These are phyloP conservation scores for Leptopterna dolabrata DNA, from an alignment of 2,888 invertebrate species.

Conservation along the genomic window DNA sequence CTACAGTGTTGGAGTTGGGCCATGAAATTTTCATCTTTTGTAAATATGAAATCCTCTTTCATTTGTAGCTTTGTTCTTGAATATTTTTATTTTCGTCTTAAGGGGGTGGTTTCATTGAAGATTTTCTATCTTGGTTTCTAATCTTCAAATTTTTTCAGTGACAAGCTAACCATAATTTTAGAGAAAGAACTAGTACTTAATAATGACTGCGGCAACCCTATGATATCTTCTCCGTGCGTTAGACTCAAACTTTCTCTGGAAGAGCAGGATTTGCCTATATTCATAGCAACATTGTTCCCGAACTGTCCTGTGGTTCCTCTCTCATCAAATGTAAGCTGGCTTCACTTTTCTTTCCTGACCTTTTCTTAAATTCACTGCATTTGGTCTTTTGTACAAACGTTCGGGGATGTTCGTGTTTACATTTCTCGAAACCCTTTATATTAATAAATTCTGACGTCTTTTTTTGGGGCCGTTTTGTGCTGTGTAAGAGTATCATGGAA, in stretches of 20 bases:
- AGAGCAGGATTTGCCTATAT: not conserved
- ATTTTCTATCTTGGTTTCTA: not conserved
- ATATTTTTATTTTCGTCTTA: not conserved
- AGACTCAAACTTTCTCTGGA: not conserved
- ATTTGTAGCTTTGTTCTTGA: not conserved
- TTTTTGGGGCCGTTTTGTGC: too few species aligned
- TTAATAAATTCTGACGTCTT: not conserved
- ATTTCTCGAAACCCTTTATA: not conserved
- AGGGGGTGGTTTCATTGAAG: not conserved
- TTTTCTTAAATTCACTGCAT: not conserved
- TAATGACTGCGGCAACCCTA: slow-evolving; percentile 1
- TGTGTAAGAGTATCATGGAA: too few species aligned
- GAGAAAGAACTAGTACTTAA: not conserved
- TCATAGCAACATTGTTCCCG: not conserved
- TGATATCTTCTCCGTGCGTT: not conserved
- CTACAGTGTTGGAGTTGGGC: not conserved
- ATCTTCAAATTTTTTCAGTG: not conserved
- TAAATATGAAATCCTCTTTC: not conserved
- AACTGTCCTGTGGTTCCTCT: not conserved
- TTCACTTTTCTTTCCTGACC: not conserved
- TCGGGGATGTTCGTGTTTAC: not conserved
- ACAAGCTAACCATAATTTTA: not conserved
- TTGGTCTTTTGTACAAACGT: not conserved
- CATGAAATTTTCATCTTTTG: not conserved
- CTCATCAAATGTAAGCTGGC: not conserved